Percentiles rank a stretch among this genome's conserved stretches.
Evolutionary conservation across 2,797 vertebrate genomes (phyloP).

Genomic region (Cyclopterus lumpus): DNA sequence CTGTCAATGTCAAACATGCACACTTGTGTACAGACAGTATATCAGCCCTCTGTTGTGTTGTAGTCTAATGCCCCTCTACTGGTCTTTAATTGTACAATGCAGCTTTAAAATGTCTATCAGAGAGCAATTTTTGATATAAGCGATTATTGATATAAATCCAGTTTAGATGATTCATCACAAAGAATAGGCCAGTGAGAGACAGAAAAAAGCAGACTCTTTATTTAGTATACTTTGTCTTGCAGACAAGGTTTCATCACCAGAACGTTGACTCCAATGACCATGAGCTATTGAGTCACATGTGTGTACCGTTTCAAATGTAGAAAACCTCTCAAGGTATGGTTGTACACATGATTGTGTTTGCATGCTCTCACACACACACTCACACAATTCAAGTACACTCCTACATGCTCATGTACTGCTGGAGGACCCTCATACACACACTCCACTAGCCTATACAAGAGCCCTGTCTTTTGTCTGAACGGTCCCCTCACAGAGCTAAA

Average conservation of each 20-base stretch:
- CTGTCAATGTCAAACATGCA: background rate
- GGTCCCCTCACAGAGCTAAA: constrained; percentile 48
- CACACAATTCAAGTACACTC: constrained; percentile 32
- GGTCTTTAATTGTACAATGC: background rate
- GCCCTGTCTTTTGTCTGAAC: constrained; percentile 33
- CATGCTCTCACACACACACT: constrained; percentile 1
- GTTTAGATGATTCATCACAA: background rate
- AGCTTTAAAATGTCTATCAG: background rate
- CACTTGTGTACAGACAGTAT: background rate
- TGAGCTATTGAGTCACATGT: background rate
- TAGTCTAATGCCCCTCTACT: background rate
- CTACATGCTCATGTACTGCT: constrained; percentile 12
- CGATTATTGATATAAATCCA: background rate
- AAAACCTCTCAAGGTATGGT: background rate
- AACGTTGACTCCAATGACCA: background rate
- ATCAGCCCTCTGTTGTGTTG: background rate
- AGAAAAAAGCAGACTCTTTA: background rate
- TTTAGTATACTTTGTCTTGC: background rate
- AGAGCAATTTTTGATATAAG: too few species aligned
- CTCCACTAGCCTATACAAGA: constrained; percentile 27
- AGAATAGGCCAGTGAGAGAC: background rate
- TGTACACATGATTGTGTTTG: constrained; percentile 17
- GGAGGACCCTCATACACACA: constrained; percentile 16
- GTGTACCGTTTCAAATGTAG: constrained; percentile 19
- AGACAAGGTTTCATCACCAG: background rate